A percentile compares a stretch with the other conserved stretches of the same genome.
phyloP scores from a whole-genome alignment of 2,113 vertebrate genomes.

The Sisor rabdophorus region DNA sequence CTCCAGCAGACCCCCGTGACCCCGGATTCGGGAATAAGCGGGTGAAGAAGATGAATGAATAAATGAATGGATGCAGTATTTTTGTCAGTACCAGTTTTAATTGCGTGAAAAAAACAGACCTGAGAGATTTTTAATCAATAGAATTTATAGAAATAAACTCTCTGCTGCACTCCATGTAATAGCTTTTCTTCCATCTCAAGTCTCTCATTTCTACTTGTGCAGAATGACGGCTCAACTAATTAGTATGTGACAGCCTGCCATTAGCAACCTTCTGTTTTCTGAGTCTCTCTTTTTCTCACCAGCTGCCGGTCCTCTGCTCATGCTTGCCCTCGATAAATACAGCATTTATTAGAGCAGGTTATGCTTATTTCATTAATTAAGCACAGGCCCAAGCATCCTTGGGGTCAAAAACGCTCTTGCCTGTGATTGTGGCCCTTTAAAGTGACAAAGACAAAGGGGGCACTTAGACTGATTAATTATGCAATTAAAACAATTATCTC shows the following conservation, averaged over 20 bases:
- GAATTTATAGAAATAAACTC: neutral
- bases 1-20: too few relatives aligned
- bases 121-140: neutral
- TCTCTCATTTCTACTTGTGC: conserved; percentile 7
- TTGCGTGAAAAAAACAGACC: neutral
- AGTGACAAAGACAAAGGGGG: conserved; percentile 37
- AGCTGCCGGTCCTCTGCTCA: conserved; percentile 35
- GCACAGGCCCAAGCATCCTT: conserved; percentile 37
- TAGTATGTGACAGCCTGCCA: conserved; percentile 45
- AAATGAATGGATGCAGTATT: neutral
- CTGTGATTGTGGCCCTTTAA: conserved; percentile 37
- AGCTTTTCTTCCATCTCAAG: conserved; percentile 6
- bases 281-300: conserved; percentile 30
- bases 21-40: too few relatives aligned
- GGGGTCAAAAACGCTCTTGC: conserved; percentile 25
- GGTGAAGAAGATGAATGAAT: too few relatives aligned
- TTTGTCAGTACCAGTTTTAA: neutral
- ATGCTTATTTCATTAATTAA: conserved; percentile 49
- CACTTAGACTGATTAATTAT: conserved; percentile 58
- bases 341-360: conserved; percentile 35
- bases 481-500: conserved; percentile 62
- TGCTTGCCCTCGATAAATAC: conserved; percentile 10
- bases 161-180: neutral
- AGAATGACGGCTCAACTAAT: conserved; percentile 39
- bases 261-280: conserved; percentile 43